Evolutionary conservation across 1,140 invertebrate species (phyloP), one percentile per base, ranked within the genome.

Genomic region (Myzus persicae): DNA sequence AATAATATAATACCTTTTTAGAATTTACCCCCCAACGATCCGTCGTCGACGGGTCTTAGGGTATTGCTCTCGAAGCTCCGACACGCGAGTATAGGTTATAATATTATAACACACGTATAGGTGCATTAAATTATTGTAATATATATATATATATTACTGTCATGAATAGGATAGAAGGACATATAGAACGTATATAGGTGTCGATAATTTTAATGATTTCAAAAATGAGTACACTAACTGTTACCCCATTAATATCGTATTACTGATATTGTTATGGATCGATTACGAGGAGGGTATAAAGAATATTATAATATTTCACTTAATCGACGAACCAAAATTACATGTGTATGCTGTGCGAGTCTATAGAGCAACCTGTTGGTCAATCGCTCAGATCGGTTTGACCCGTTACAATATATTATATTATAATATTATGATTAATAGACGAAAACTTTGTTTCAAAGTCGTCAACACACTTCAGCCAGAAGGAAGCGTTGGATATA

Each of bases 1-100:
- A 59, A 76, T 76, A n/a, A 76, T 76, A 76, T 76, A 76, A 76
- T 76, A 76, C 59, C 59, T 76, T 76, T 76, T 76, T 18, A 76
- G 59, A 76, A 76, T 76, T 76, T 76, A 76, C 24, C 59, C 59
- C 59, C 59, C 59, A 0, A 67, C 59, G 26, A 31, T 31, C 11
- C 9, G 59, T 76, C 59, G 59, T n/a, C 31, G 59, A 76, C 0
- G 14, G n/a, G n/a, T 76, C 31, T 3, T 76, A 76, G 59, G 59
- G 31, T 76, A 76, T 76, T 76, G 59, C 59, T 76, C 59, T 76
- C 59, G 59, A n/a, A 36, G 4, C 31, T 76, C 59, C 14, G 1
- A 76, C n/a, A 14, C 14, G 31, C 22, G 11, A 76, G 31, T 76
- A n/a, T 18, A 76, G n/a, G n/a, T 76, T 76, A 36, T n/a, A n/a